Conservation (phyloP, 2,888 invertebrate genomes). For the Tortrix viridana region DNA sequence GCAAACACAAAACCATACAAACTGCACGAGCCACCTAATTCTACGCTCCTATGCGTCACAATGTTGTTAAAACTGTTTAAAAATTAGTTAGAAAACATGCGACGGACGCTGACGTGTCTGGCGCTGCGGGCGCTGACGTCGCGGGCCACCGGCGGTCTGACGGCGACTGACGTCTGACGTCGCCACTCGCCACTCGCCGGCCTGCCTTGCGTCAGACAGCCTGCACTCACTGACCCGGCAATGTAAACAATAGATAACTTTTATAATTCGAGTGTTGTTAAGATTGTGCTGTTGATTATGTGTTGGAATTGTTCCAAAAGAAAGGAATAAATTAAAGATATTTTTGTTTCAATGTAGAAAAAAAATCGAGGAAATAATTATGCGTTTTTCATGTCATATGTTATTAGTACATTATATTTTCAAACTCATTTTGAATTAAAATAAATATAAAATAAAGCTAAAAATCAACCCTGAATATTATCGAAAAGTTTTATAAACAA, state of each 20-base stretch:
- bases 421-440: too few relatives aligned
- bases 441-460: too few relatives aligned
- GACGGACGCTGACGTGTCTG: constrained; percentile 38
- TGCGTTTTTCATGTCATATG: too few relatives aligned
- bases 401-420: too few relatives aligned
- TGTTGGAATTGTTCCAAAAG: too few relatives aligned
- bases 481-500: too few relatives aligned
- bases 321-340: too few relatives aligned
- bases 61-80: constrained; percentile 28
- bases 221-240: constrained; percentile 28
- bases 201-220: constrained; percentile 13
- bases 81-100: neutral
- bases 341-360: too few relatives aligned
- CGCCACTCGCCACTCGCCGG: constrained; percentile 24
- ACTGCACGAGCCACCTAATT: too few relatives aligned
- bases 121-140: constrained; percentile 23
- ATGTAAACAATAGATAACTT: constrained; percentile 48
- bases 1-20: too few relatives aligned
- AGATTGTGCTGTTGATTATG: neutral
- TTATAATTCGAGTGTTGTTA: neutral
- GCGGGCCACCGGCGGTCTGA: constrained; percentile 34
- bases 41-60: constrained; percentile 21
- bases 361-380: too few relatives aligned
- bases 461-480: too few relatives aligned
- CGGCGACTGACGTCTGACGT: neutral